These are phyloP conservation scores for Ciconia stormi DNA, from an alignment of 2,113 vertebrate genomes.

Conservation along the genomic window DNA sequence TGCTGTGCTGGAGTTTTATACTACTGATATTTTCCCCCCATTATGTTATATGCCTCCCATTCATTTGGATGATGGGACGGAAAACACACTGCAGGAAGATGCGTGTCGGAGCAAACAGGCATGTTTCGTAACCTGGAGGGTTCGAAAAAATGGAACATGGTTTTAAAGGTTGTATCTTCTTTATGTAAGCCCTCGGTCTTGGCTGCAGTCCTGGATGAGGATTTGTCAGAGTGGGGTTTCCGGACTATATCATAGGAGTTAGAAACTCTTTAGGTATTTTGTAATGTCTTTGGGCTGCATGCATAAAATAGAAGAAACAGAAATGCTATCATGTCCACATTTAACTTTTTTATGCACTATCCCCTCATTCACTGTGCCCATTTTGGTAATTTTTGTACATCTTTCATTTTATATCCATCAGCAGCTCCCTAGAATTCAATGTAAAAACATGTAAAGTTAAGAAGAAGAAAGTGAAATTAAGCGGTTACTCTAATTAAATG, in stretches of 20 bases:
- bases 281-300: background rate
- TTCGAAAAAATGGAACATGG: background rate
- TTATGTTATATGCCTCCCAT: background rate
- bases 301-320: background rate
- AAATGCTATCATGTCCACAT: background rate
- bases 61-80: background rate
- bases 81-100: background rate
- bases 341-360: background rate
- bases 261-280: background rate
- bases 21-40: background rate
- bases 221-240: background rate
- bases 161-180: background rate
- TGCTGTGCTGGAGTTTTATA: background rate
- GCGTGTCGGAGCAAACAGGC: background rate
- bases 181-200: background rate
- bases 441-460: background rate
- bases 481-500: background rate
- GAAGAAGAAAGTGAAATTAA: background rate
- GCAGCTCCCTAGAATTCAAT: background rate
- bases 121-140: background rate
- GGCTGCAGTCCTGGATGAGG: background rate
- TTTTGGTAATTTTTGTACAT: background rate
- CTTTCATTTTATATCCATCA: background rate
- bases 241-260: background rate
- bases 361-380: background rate